Conservation (phyloP, 2,113 vertebrate genomes). For the Probosciger aterrimus region DNA sequence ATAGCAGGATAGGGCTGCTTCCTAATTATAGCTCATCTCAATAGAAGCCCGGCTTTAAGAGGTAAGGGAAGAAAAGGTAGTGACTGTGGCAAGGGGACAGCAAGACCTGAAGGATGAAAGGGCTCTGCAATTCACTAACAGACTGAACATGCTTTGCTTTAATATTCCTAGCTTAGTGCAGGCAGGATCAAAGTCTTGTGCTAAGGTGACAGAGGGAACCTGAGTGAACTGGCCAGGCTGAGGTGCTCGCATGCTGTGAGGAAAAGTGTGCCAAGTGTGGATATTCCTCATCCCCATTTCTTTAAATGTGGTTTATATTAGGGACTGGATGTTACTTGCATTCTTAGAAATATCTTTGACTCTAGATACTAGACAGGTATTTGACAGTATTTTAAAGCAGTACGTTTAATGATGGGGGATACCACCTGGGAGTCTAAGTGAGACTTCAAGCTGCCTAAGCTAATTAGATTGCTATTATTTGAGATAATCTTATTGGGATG, state of each 20-base stretch:
- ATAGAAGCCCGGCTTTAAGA: neutral
- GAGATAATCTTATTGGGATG: constrained; percentile 67
- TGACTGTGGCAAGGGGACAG: neutral
- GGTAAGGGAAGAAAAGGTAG: neutral
- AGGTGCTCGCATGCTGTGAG: neutral
- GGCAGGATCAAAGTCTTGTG: neutral
- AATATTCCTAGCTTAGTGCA: neutral
- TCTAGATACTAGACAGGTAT: neutral
- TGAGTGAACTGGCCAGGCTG: neutral
- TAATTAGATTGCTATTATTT: constrained; percentile 67
- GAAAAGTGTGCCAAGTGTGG: neutral
- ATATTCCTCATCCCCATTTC: neutral
- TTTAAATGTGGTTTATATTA: neutral
- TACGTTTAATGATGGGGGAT: constrained; percentile 3
- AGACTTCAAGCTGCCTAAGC: constrained; percentile 56
- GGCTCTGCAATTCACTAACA: neutral
- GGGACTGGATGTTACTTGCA: neutral
- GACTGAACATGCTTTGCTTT: neutral
- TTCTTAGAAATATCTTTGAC: neutral
- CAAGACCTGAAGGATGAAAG: neutral
- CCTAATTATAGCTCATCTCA: constrained; percentile 1
- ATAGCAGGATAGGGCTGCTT: neutral
- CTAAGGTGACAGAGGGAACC: neutral
- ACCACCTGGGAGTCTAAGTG: constrained; percentile 41
- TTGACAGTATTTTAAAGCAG: constrained; percentile 21